Percentiles rank a stretch among this genome's conserved stretches.
These are phyloP conservation scores for Neotoma lepida DNA, from an alignment of 2,113 vertebrate species.

Conservation along the genomic window DNA sequence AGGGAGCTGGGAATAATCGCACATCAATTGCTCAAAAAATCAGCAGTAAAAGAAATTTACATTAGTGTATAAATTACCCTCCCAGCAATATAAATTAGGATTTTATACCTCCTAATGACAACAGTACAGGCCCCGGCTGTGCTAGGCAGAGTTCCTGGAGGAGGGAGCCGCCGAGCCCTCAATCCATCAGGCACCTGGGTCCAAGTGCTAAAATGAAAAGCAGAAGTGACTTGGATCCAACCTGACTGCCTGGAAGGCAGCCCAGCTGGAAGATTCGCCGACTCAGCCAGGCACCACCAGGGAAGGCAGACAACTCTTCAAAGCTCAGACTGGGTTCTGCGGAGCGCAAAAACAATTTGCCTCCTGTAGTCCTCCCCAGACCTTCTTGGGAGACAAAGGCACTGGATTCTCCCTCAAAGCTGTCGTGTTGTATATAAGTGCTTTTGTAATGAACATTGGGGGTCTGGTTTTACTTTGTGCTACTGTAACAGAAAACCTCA, in stretches of 20 bases:
- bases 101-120: slow-evolving; percentile 80
- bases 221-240: slow-evolving; percentile 46
- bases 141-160: slow-evolving; percentile 69
- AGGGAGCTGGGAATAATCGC: slow-evolving; percentile 74
- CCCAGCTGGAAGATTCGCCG: slow-evolving; percentile 49
- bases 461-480: background rate
- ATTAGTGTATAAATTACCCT: slow-evolving; percentile 78
- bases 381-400: slow-evolving; percentile 1
- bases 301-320: background rate
- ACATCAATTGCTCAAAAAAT: slow-evolving; percentile 76
- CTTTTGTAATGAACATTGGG: background rate
- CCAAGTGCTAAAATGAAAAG: slow-evolving; percentile 35
- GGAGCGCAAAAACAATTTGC: slow-evolving; percentile 42
- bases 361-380: background rate
- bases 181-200: slow-evolving; percentile 65
- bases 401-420: background rate
- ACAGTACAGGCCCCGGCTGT: slow-evolving; percentile 65
- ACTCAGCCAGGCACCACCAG: background rate
- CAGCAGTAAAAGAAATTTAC: slow-evolving; percentile 74
- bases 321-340: background rate
- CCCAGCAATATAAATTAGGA: slow-evolving; percentile 79
- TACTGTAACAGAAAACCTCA: background rate
- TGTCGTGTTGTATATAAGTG: background rate
- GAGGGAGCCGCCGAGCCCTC: background rate
- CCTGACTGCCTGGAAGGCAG: slow-evolving; percentile 38